phyloP scores from a whole-genome alignment of 2,113 vertebrate genomes.

The Helogale parvula region DNA sequence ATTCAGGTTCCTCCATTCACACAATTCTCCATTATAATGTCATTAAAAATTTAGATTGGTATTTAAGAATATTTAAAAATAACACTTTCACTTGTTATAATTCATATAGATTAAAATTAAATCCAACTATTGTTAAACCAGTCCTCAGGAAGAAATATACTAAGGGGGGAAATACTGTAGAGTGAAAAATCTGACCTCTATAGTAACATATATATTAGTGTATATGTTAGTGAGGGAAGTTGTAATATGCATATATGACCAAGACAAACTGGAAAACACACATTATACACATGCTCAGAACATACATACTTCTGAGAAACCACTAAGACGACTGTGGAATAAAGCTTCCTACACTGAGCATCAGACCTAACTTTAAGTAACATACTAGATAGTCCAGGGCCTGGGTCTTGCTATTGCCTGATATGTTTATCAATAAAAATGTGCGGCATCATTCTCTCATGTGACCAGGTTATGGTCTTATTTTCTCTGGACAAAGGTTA shows the following conservation, averaged over 20 bases:
- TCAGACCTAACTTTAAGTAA: neutral
- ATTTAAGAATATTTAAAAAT: constrained; percentile 13
- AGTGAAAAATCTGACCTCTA: neutral
- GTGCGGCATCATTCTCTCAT: neutral
- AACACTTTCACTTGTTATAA: neutral
- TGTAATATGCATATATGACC: neutral
- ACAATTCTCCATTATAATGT: neutral
- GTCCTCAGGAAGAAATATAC: neutral
- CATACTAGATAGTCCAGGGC: neutral
- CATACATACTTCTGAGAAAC: neutral
- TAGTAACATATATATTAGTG: neutral
- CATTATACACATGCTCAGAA: neutral
- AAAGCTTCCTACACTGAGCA: neutral
- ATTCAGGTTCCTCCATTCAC: neutral
- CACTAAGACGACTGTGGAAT: neutral
- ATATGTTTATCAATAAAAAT: neutral
- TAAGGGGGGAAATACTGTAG: neutral
- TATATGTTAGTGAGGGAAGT: neutral
- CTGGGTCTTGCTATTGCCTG: neutral
- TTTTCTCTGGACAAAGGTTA: constrained; percentile 28
- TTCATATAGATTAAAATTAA: neutral
- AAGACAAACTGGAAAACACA: neutral
- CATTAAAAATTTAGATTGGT: neutral
- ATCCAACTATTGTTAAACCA: neutral
- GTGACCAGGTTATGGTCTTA: neutral